Evolutionary conservation across 2,797 vertebrate species (phyloP).

Genomic region (Miichthys miiuy): DNA sequence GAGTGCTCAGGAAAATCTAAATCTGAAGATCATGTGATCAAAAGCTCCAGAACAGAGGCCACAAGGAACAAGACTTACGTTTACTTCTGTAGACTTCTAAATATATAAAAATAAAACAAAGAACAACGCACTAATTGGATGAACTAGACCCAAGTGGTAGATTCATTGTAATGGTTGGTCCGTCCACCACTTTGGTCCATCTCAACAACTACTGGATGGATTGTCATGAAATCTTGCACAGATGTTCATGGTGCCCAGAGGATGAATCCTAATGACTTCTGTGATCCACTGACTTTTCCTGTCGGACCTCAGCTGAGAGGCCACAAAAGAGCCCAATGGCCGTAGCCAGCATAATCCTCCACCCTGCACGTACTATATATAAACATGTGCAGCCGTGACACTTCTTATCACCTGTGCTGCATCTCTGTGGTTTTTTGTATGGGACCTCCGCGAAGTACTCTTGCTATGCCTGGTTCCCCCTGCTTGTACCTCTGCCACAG

Average conservation of each 20-base stretch:
- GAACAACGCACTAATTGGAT: too few relatives aligned
- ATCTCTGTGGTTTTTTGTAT: slow-evolving; percentile 76
- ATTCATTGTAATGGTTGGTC: not conserved
- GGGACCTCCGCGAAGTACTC: slow-evolving; percentile 76
- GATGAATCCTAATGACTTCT: not conserved
- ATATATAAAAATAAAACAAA: not conserved
- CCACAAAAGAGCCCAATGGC: slow-evolving; percentile 51
- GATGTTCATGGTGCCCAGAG: not conserved
- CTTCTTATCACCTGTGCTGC: slow-evolving; percentile 79
- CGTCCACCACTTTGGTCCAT: not conserved
- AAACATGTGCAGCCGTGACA: slow-evolving; percentile 79
- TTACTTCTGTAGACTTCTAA: too few relatives aligned
- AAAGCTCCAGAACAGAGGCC: too few relatives aligned
- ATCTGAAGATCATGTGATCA: too few relatives aligned
- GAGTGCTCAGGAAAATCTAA: too few relatives aligned
- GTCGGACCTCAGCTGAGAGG: slow-evolving; percentile 23
- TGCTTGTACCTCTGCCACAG: slow-evolving; percentile 68
- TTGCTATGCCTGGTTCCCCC: slow-evolving; percentile 67
- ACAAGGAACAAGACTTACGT: too few relatives aligned
- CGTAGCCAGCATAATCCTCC: slow-evolving; percentile 56
- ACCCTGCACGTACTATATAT: slow-evolving; percentile 78
- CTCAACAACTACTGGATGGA: not conserved
- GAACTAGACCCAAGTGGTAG: not conserved
- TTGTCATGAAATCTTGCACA: not conserved
- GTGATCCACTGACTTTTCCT: not conserved